Evolutionary conservation across 2,888 invertebrate genomes (phyloP).

Genomic region (Celastrina argiolus): DNA sequence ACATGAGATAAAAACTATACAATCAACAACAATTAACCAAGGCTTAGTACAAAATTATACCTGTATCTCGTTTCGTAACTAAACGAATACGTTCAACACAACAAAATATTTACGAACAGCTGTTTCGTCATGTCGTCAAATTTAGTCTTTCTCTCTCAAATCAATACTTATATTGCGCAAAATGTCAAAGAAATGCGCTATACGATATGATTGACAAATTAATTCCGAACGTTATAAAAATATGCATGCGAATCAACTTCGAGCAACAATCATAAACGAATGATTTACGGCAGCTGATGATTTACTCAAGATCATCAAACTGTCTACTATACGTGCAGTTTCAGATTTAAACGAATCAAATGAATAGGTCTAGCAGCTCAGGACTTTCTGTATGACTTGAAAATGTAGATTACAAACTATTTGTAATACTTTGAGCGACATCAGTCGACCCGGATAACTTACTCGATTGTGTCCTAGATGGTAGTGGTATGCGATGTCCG

Average conservation of each 20-base stretch:
- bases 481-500: conserved; percentile 90
- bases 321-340: neutral
- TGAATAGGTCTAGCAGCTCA: neutral
- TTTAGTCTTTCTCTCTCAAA: conserved; percentile 65
- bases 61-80: conserved; percentile 36
- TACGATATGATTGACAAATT: conserved; percentile 42
- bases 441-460: conserved; percentile 77
- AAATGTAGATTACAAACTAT: conserved; percentile 56
- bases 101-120: conserved; percentile 57
- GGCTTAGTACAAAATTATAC: conserved; percentile 23
- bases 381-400: conserved; percentile 33
- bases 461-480: conserved; percentile 89
- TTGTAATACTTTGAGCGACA: conserved; percentile 61
- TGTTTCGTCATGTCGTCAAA: conserved; percentile 68
- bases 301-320: conserved; percentile 7
- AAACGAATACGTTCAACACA: conserved; percentile 33
- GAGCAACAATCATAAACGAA: conserved; percentile 55
- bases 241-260: conserved; percentile 57
- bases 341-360: neutral
- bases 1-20: conserved; percentile 30
- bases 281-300: conserved; percentile 18
- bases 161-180: conserved; percentile 76
- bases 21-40: conserved; percentile 7
- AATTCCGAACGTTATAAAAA: conserved; percentile 39
- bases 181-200: conserved; percentile 65